Evolutionary conservation across 2,888 invertebrate genomes (phyloP), one percentile per base, ranked within the genome.

Genomic region (Lasioglossum figueresi): DNA sequence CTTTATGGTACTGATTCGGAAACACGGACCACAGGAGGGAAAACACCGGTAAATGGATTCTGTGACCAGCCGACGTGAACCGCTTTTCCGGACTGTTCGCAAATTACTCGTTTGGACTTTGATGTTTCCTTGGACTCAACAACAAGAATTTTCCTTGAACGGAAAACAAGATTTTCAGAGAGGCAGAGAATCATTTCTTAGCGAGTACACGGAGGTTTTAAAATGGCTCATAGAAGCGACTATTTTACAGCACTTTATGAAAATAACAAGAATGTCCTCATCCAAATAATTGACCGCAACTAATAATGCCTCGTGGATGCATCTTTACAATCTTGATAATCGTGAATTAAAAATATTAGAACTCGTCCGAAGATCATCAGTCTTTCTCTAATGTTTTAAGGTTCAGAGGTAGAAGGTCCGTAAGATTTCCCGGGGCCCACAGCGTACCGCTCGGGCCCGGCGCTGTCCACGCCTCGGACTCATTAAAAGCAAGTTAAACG

Each of bases 401-500:
- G 52, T 10, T 23, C 52, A 23, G 10, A 10, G 23, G 23, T 52
- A 52, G 52, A n/a, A 10, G 52, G 23, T 10, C 23, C 52, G 52
- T n/a, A 23, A 8, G 52, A 52, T 52, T 52, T 52, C n/a, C 52
- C 52, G 52, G 23, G 52, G n/a, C n/a, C n/a, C 3, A n/a, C n/a
- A 52, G 8, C n/a, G 52, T n/a, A n/a, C 23, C 52, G 23, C 52
- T 52, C 52, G 52, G n/a, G n/a, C 63, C 31, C 16, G 16, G 73
- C 79, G 63, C 78, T 89, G 88, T 89, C 88, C 91, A 89, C 88
- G 90, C 85, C 90, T 90, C 84, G 88, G 85, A 91, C 92, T 91
- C 91, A 89, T 92, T 93, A 92, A 92, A 91, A 91, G 80, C 89
- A 84, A 91, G 91, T 91, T 92, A 91, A 93, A 92, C 88, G 91